These are phyloP conservation scores for Euphonia xanthogaster DNA, from an alignment of 2,797 vertebrate species.

Conservation along the genomic window DNA sequence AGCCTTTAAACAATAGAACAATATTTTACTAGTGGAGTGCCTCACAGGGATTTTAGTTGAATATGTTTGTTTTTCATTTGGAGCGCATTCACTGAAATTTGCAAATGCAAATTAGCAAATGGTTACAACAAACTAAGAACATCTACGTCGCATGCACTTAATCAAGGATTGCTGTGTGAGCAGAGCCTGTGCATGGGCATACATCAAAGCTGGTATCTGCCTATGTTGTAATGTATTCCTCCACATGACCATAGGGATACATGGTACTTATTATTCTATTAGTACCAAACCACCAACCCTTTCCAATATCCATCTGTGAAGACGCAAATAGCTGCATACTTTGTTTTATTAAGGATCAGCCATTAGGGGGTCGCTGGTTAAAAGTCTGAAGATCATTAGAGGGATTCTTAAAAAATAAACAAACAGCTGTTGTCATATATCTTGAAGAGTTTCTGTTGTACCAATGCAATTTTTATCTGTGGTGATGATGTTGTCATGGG, in stretches of 20 bases:
- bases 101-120: constrained; percentile 43
- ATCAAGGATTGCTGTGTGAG: constrained; percentile 18
- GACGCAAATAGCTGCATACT: constrained; percentile 20
- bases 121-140: constrained; percentile 32
- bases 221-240: constrained; percentile 58
- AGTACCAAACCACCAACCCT: constrained; percentile 43
- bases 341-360: constrained; percentile 44
- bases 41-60: constrained; percentile 6
- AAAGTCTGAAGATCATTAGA: constrained; percentile 53
- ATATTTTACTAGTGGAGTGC: constrained; percentile 19
- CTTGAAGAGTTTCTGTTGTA: constrained; percentile 57
- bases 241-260: constrained; percentile 53
- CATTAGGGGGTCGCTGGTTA: constrained; percentile 43
- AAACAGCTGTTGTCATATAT: constrained; percentile 66
- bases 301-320: constrained; percentile 29
- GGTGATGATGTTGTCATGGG: constrained; percentile 64
- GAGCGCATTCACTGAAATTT: constrained; percentile 41
- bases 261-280: constrained; percentile 59
- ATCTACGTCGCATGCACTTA: neutral
- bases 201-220: constrained; percentile 42
- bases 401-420: constrained; percentile 39
- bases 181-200: constrained; percentile 51
- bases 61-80: constrained; percentile 61
- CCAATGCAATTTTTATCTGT: constrained; percentile 50
- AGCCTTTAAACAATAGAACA: constrained; percentile 33